Conservation (phyloP, 2,888 invertebrate genomes). For the Diadromus collaris region DNA sequence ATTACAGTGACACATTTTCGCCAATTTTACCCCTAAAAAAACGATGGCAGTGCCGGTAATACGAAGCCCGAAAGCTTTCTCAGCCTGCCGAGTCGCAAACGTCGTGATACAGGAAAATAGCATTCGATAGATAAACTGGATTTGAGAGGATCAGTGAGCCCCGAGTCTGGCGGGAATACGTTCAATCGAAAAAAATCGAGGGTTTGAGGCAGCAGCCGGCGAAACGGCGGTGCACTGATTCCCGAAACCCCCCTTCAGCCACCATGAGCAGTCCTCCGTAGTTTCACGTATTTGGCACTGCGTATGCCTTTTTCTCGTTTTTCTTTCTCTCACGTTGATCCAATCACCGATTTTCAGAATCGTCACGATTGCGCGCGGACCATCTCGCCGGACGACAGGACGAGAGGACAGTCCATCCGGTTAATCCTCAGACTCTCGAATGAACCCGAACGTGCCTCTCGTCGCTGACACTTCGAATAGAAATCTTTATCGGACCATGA, state of each 20-base stretch:
- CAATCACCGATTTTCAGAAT: constrained; percentile 24
- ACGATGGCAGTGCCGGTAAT: constrained; percentile 20
- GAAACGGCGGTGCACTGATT: constrained; percentile 36
- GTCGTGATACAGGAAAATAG: constrained; percentile 71
- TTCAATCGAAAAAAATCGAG: constrained; percentile 9
- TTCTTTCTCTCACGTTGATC: background rate
- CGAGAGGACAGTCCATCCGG: background rate
- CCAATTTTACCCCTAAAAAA: background rate
- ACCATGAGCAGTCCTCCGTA: constrained; percentile 20
- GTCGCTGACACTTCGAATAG: background rate
- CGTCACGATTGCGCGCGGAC: constrained; percentile 14
- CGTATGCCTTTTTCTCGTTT: constrained; percentile 8
- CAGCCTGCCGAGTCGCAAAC: constrained; percentile 67
- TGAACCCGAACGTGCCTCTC: background rate
- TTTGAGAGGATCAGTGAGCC: constrained; percentile 9
- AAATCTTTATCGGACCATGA: background rate
- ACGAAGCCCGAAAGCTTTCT: constrained; percentile 48
- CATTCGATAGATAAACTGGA: constrained; percentile 72
- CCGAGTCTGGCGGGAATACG: constrained; percentile 12
- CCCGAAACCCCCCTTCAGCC: constrained; percentile 22
- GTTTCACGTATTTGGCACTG: constrained; percentile 32
- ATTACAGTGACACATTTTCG: too few species aligned
- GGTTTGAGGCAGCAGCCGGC: constrained; percentile 24
- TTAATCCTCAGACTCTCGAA: constrained; percentile 19
- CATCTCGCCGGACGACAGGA: constrained; percentile 33